Conservation (phyloP, 2,888 invertebrate genomes). For the Caenorhabditis japonica region DNA sequence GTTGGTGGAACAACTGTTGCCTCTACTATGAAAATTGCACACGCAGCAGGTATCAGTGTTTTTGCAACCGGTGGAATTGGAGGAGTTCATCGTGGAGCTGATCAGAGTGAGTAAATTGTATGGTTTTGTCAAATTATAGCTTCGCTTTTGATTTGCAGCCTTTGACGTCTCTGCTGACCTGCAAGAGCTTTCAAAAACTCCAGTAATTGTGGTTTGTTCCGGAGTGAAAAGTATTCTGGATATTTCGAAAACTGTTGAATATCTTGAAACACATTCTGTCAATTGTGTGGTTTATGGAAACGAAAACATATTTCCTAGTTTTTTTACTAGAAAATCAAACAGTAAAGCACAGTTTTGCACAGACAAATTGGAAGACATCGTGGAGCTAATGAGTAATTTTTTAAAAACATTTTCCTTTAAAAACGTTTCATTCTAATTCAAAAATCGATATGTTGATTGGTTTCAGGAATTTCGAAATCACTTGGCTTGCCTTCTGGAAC, state of each 20-base stretch:
- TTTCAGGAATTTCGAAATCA: constrained; percentile 68
- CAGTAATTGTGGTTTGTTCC: constrained; percentile 91
- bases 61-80: constrained; percentile 95
- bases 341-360: constrained; percentile 84
- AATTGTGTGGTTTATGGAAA: constrained; percentile 87
- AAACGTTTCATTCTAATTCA: background rate
- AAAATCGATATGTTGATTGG: background rate
- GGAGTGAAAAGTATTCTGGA: constrained; percentile 98
- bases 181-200: constrained; percentile 88
- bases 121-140: background rate
- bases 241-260: constrained; percentile 92
- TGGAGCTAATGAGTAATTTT: constrained; percentile 82
- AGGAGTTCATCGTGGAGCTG: constrained; percentile 92
- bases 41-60: constrained; percentile 86
- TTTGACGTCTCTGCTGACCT: constrained; percentile 96
- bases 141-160: constrained; percentile 71
- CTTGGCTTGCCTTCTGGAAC: constrained; percentile 80
- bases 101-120: constrained; percentile 81
- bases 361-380: constrained; percentile 83
- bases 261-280: constrained; percentile 94
- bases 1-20: constrained; percentile 95
- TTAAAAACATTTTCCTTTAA: too few relatives aligned
- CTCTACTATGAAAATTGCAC: constrained; percentile 89
- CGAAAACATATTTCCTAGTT: constrained; percentile 88
- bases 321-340: constrained; percentile 88